Evolutionary conservation across 2,113 vertebrate genomes (phyloP), one percentile per base, ranked within the genome.

Genomic region (Suncus etruscus): DNA sequence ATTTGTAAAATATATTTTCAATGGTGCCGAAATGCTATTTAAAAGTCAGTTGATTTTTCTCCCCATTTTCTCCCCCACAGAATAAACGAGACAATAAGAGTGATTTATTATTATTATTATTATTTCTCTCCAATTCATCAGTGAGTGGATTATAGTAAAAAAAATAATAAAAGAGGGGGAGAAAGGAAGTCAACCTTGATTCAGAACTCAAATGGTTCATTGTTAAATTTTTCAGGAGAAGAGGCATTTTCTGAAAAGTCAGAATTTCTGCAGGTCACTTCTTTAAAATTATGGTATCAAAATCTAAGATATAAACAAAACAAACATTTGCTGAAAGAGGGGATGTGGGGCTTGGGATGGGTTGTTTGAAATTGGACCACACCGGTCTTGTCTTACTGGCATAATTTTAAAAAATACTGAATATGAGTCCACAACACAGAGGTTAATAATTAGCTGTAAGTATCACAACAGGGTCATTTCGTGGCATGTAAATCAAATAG

Each of bases 141-240:
- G 50, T 1, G 72, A 39, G n/a, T 29, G 75, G 54, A 72, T 75
- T 70, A 87, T 85, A 77, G 50, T 32, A 39, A 47, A 93, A 92
- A 11, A 45, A 66, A 25, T 83, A 32, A 25, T 32, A 72, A 63
- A 80, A 69, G 77, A 72, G 88, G 15, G 6, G 29, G 31, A 32
- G 14, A 75, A 31, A 70, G 50, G 58, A 65, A 76, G 72, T 69
- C 50, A 39, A 83, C 45, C 66, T 72, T 74, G 69, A 86, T 61
- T 87, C 83, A 24, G 75, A 86, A 69, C 32, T 87, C 65, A 80
- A 63, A 82, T 20, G 32, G 39, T 9, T 93, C 58, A 45, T 45
- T 73, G 75, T 85, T 91, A 80, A 88, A 79, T 73, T 83, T 61
- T 45, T 88, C 85, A 61, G 48, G 54, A 63, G 66, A 58, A 4